Evolutionary conservation across 2,888 invertebrate species (phyloP), one percentile per base, ranked within the genome.

Genomic region (Hydroisotoma schaefferi): DNA sequence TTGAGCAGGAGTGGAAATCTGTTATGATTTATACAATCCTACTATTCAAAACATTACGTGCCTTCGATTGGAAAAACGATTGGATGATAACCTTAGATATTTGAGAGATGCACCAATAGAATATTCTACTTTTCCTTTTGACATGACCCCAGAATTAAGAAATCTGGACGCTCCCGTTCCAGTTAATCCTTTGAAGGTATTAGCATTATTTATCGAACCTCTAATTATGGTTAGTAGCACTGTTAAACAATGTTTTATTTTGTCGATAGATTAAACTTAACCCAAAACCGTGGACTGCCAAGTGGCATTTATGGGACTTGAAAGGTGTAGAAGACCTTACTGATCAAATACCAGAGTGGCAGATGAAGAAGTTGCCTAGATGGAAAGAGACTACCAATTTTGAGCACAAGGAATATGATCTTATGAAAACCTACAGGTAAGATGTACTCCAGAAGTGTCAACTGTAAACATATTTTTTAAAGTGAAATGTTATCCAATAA

Each of bases 21-120:
- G 81, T 69, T 97, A 89, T 78, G 87, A 94, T 63, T 79, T 98
- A 75, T 99, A 99, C 75, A 95, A 94, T 78, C 98, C 99, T 15
- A 85, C 88, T 0, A 83, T 99, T 65, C 87, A 87, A 73, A 87
- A 84, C 75, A 87, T 99, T 33, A 92, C 95, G 79, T 90, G 97
- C 1, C 78, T 99, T 15, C 85, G 87, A 33, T 80, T 99, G 33
- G 98, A 99, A 77, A 95, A 92, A 76, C 83, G 98, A 54, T 78
- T 98, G 22, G 99, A 99, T 78, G 86, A 89, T 26, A 85, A 90
- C 73, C 79, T 99, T 49, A 81, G 84, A 18, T 99, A 98, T 76
- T 81, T 99, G 51, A 80, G 90, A 72, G 95, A 98, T 81, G 90
- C 94, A 1, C 81, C 90, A 40, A 87, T 87, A 0, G 90, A 97